Evolutionary conservation across 2,797 vertebrate species (phyloP).

Genomic region (Simalia tracyae): DNA sequence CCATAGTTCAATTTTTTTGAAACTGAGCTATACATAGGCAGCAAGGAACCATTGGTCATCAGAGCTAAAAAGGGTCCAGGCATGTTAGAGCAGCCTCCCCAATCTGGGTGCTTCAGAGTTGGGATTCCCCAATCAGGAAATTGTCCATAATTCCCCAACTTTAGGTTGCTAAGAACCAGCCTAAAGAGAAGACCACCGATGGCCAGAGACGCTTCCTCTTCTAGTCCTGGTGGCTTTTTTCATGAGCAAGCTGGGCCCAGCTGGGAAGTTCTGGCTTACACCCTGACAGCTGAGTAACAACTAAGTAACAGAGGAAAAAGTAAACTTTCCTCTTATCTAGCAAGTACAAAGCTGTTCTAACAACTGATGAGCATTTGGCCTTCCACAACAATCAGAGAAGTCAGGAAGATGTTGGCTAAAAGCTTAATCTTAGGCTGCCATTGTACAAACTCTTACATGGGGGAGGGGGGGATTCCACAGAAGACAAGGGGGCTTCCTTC

Average conservation of each 20-base stretch:
- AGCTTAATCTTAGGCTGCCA: background rate
- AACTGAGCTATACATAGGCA: background rate
- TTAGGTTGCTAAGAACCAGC: background rate
- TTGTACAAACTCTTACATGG: no score
- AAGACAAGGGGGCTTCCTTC: background rate
- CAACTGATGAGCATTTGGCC: background rate
- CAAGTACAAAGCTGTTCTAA: background rate
- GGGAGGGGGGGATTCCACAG: background rate
- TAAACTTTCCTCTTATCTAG: no score
- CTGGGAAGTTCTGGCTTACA: background rate
- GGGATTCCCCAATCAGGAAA: background rate
- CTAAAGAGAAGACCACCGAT: background rate
- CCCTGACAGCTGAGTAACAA: background rate
- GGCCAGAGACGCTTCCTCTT: background rate
- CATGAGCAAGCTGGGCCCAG: background rate
- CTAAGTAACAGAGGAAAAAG: no score
- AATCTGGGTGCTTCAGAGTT: background rate
- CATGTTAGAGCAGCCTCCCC: background rate
- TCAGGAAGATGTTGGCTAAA: background rate
- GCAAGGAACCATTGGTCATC: background rate
- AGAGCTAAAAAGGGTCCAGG: background rate
- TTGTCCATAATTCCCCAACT: background rate
- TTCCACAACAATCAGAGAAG: no score
- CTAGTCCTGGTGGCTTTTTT: no score
- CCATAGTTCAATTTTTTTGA: background rate